These are phyloP conservation scores for Melopsittacus undulatus DNA, from an alignment of 2,797 vertebrate species.

Conservation along the genomic window DNA sequence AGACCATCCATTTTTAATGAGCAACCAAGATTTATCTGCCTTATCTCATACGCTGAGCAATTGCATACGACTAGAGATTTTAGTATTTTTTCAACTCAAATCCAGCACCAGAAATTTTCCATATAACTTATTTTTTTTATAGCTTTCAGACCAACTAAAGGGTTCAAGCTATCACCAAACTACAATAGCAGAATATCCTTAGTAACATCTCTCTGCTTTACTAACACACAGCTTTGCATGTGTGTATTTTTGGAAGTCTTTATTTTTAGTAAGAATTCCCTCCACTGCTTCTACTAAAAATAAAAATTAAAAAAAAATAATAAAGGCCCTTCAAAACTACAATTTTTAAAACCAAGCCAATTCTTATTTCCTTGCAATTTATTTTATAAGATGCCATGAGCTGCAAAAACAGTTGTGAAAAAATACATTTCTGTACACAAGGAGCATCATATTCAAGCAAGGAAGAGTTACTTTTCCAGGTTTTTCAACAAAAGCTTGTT, in stretches of 20 bases:
- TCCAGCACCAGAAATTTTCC: not conserved
- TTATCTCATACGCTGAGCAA: not conserved
- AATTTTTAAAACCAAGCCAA: not conserved
- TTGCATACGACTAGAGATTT: not conserved
- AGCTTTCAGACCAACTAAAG: not conserved
- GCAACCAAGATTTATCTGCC: not conserved
- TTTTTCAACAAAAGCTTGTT: constrained; percentile 3
- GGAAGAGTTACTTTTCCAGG: not conserved
- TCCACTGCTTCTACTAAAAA: not conserved
- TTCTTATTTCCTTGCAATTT: not conserved
- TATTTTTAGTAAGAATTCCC: not conserved
- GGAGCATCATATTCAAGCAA: not conserved
- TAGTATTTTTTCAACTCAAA: rapidly evolving
- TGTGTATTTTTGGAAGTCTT: not conserved
- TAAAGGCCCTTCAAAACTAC: not conserved
- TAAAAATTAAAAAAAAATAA: not conserved
- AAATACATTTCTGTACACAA: not conserved
- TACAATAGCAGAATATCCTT: not conserved
- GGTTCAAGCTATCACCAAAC: not conserved
- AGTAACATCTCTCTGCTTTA: not conserved
- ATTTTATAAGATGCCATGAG: not conserved
- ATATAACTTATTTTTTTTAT: not conserved
- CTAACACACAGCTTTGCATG: not conserved
- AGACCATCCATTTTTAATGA: not conserved
- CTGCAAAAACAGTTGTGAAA: not conserved